Conservation (phyloP, 2,113 vertebrate species). For the Hypanus sabinus region DNA sequence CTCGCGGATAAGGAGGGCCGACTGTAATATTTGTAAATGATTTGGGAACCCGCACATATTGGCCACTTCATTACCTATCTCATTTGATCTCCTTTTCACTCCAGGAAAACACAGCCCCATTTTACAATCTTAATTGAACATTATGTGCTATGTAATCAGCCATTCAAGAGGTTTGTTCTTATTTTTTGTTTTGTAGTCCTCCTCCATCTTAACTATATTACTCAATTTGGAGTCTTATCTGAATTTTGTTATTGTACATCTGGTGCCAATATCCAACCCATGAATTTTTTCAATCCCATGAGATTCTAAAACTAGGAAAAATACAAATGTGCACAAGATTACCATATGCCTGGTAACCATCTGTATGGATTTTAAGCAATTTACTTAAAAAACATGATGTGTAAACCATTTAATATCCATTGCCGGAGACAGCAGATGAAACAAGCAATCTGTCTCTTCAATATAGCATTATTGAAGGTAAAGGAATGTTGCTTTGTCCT, state of each 20-base stretch:
- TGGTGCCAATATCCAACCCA: background rate
- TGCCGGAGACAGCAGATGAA: background rate
- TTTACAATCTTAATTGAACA: background rate
- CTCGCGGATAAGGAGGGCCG: no score
- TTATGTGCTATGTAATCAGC: background rate
- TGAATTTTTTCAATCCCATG: background rate
- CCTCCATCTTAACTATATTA: background rate
- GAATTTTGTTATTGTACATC: background rate
- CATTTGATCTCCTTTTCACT: background rate
- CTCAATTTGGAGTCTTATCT: no score
- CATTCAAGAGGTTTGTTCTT: background rate
- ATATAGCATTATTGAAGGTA: background rate
- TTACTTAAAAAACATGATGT: background rate
- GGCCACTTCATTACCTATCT: background rate
- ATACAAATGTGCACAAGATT: background rate
- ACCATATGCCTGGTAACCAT: background rate
- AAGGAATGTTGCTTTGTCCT: background rate
- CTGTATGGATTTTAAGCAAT: background rate
- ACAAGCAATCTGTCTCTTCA: background rate
- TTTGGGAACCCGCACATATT: background rate
- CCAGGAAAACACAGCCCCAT: background rate
- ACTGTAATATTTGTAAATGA: no score
- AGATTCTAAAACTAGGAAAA: background rate
- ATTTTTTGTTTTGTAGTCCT: background rate
- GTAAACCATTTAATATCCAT: background rate